phyloP scores from a whole-genome alignment of 1,140 invertebrate genomes.

The Lepidurus packardi region DNA sequence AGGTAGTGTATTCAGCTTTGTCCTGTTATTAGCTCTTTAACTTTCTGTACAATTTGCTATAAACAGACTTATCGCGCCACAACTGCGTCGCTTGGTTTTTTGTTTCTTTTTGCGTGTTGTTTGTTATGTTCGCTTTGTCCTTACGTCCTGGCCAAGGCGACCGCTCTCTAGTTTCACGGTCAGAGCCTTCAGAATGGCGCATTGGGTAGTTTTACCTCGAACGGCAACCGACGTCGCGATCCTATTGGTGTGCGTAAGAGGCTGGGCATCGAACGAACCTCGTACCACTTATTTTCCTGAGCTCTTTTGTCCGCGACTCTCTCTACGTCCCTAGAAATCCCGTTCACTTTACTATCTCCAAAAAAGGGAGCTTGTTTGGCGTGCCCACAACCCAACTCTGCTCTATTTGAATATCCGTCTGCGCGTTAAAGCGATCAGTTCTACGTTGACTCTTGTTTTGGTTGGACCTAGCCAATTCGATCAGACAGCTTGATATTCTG shows the following conservation, averaged over 20 bases:
- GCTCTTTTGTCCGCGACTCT: neutral
- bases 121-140: neutral
- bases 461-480: neutral
- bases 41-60: too few relatives aligned
- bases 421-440: neutral
- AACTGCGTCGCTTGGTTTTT: too few relatives aligned
- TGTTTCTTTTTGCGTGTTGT: neutral
- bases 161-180: neutral
- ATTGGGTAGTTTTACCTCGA: conserved; percentile 9
- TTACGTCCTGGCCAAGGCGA: neutral
- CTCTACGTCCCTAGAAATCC: neutral
- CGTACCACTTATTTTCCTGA: conserved; percentile 9
- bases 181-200: neutral
- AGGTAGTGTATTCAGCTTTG: too few relatives aligned
- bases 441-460: neutral
- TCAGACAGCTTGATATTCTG: neutral
- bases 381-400: neutral
- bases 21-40: too few relatives aligned
- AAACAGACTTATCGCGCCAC: too few relatives aligned
- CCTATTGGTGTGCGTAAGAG: conserved; percentile 18
- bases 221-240: neutral
- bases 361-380: conserved; percentile 7
- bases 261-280: conserved; percentile 16
- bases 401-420: neutral
- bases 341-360: neutral